These are phyloP conservation scores for Brachyalestes nurse DNA, from an alignment of 2,797 vertebrate genomes.

Conservation along the genomic window DNA sequence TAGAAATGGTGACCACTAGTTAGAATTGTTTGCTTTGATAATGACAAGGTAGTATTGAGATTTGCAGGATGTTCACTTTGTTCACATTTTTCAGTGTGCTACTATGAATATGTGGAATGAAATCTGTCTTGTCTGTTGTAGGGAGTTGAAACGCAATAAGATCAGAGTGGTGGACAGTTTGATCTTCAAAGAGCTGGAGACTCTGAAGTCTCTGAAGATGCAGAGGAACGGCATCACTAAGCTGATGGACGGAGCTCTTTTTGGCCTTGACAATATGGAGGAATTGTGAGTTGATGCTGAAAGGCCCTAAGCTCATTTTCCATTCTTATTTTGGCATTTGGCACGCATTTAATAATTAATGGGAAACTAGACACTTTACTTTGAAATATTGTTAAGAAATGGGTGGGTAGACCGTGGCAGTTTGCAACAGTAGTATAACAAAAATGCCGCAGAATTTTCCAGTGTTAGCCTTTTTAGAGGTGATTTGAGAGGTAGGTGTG, in stretches of 20 bases:
- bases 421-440: neutral
- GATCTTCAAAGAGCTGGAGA: conserved; percentile 95
- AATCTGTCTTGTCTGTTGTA: conserved; percentile 62
- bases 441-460: neutral
- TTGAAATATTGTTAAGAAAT: neutral
- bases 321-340: neutral
- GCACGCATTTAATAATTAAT: neutral
- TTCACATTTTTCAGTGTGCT: neutral
- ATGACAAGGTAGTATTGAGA: neutral
- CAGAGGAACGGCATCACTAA: conserved; percentile 93
- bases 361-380: neutral
- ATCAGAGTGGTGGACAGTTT: conserved; percentile 95
- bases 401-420: neutral
- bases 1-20: neutral
- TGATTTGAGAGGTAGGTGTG: neutral
- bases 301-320: neutral
- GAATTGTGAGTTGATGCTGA: conserved; percentile 86
- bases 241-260: conserved; percentile 97
- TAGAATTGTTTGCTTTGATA: neutral
- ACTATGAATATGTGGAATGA: conserved; percentile 9
- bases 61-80: neutral
- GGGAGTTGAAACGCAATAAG: conserved; percentile 95
- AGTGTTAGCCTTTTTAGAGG: neutral
- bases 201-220: conserved; percentile 94
- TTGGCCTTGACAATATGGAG: conserved; percentile 95